A percentile compares a stretch with the other conserved stretches of the same genome.
Conservation (phyloP, 2,797 vertebrate species). For the Labroides dimidiatus region DNA sequence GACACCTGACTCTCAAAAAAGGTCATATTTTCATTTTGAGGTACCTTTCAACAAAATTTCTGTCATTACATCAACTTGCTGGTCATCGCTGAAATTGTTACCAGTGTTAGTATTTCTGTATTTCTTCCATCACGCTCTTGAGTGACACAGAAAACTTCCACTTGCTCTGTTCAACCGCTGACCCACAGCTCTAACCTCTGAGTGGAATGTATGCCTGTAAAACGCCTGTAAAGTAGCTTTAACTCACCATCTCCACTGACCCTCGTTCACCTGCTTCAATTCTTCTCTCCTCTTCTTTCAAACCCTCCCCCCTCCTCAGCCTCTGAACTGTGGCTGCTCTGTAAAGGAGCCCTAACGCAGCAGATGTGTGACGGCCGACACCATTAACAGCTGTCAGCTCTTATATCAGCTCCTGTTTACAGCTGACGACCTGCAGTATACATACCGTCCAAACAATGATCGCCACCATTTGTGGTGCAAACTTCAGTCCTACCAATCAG, state of each 20-base stretch:
- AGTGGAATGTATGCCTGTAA: constrained; percentile 67
- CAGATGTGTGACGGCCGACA: constrained; percentile 76
- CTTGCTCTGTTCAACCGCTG: constrained; percentile 23
- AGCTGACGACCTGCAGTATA: constrained; percentile 20
- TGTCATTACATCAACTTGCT: neutral
- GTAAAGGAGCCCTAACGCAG: constrained; percentile 65
- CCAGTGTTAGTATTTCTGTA: neutral
- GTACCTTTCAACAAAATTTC: neutral
- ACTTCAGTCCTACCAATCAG: constrained; percentile 15
- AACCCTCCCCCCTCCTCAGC: constrained; percentile 8
- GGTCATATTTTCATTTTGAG: neutral
- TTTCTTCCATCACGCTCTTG: constrained; percentile 7
- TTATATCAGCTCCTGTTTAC: constrained; percentile 61
- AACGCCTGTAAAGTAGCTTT: constrained; percentile 61
- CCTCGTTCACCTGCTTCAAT: constrained; percentile 67
- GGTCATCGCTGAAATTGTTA: neutral
- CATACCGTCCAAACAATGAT: neutral
- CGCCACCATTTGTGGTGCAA: constrained; percentile 33
- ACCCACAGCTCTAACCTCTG: constrained; percentile 45
- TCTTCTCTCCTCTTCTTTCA: constrained; percentile 46
- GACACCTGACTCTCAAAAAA: neutral
- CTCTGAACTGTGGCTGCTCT: constrained; percentile 55
- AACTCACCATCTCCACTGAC: constrained; percentile 35
- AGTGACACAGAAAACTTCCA: constrained; percentile 20
- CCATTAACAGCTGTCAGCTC: constrained; percentile 75